A percentile compares a stretch with the other conserved stretches of the same genome.
Evolutionary conservation across 2,113 vertebrate genomes (phyloP).

Genomic region (Cochlearius cochlearius): DNA sequence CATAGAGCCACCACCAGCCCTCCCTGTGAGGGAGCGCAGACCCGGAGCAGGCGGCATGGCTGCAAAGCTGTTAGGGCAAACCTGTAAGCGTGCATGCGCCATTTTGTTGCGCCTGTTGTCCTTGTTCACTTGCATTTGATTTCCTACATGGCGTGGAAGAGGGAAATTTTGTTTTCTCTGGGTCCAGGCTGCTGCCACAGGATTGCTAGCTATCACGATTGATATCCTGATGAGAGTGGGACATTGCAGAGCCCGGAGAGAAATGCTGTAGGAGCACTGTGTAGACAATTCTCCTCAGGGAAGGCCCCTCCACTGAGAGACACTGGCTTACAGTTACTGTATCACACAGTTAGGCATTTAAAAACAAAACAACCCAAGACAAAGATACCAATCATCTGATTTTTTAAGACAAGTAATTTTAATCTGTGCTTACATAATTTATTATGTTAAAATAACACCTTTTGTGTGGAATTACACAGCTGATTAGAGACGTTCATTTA

Average conservation of each 20-base stretch:
- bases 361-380: background rate
- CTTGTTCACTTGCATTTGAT: background rate
- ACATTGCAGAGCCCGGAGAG: accelerated
- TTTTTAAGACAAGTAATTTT: background rate
- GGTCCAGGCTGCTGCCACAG: background rate
- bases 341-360: accelerated
- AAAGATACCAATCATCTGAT: background rate
- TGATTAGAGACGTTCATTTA: background rate
- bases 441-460: background rate
- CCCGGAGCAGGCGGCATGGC: accelerated
- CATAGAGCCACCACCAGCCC: accelerated
- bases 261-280: accelerated
- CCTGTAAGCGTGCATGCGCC: accelerated
- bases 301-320: no score
- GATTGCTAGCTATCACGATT: accelerated
- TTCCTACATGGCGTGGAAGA: accelerated
- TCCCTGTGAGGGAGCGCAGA: accelerated
- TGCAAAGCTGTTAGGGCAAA: accelerated
- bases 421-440: background rate
- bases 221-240: no score
- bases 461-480: background rate
- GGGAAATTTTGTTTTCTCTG: no score
- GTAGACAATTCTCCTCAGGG: accelerated
- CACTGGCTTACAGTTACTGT: no score
- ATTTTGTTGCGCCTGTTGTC: background rate